Percentiles rank a stretch among this genome's conserved stretches.
Conservation (phyloP, 2,888 invertebrate genomes). For the Hyposoter dolosus region DNA sequence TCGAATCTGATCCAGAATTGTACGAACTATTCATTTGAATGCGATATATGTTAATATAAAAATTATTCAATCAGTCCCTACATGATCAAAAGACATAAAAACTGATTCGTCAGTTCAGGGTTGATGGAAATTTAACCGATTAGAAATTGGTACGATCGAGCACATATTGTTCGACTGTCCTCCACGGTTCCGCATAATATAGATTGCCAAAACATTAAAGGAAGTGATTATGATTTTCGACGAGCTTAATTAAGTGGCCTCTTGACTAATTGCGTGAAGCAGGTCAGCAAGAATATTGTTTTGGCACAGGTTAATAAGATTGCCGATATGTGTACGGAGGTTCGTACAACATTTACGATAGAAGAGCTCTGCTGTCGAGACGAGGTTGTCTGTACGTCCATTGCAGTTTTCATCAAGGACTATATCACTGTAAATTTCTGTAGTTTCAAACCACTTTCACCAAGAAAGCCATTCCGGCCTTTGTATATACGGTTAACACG, state of each 20-base stretch:
- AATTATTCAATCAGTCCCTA: too few species aligned
- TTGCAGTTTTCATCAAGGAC: conserved; percentile 27
- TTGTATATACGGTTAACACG: conserved; percentile 35
- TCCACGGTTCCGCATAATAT: background rate
- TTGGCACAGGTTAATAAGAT: conserved; percentile 67
- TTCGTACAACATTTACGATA: conserved; percentile 58
- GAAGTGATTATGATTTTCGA: background rate
- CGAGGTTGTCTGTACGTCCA: conserved; percentile 42
- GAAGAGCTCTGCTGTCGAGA: conserved; percentile 64
- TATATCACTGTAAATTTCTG: background rate
- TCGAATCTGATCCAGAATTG: too few species aligned
- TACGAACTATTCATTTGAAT: too few species aligned
- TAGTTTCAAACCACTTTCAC: background rate
- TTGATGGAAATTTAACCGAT: too few species aligned
- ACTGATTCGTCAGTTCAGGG: too few species aligned
- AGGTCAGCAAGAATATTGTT: conserved; percentile 27
- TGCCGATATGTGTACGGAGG: conserved; percentile 66
- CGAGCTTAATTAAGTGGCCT: background rate
- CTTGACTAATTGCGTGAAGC: background rate
- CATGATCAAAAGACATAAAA: too few species aligned
- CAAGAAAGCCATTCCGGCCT: conserved; percentile 5
- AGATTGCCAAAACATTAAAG: background rate
- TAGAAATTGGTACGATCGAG: background rate
- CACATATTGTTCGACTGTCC: background rate
- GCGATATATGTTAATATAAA: too few species aligned